These are phyloP conservation scores for Cryptotermes secundus DNA, from an alignment of 1,140 invertebrate genomes.

Conservation along the genomic window DNA sequence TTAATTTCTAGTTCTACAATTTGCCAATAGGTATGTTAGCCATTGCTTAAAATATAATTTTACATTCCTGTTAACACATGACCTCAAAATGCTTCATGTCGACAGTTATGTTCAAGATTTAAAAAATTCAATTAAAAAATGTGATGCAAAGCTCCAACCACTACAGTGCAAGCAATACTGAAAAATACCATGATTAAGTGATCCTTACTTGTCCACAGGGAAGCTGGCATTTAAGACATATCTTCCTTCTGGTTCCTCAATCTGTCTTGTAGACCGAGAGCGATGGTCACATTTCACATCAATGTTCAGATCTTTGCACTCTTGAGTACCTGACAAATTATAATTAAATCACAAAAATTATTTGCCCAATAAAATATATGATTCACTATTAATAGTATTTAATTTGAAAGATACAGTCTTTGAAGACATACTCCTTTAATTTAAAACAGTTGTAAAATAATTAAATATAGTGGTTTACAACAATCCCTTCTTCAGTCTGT, in stretches of 20 bases:
- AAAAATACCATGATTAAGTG: not conserved
- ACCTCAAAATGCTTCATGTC: too few relatives aligned
- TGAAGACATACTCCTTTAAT: too few relatives aligned
- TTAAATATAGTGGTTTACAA: too few relatives aligned
- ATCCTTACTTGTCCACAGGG: slow-evolving; percentile 78
- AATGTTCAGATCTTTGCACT: slow-evolving; percentile 85
- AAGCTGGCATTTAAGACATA: slow-evolving; percentile 77
- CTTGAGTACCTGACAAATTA: slow-evolving; percentile 53
- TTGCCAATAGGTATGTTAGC: too few relatives aligned
- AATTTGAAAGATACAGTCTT: too few relatives aligned
- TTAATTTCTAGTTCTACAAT: too few relatives aligned
- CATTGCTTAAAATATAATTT: too few relatives aligned
- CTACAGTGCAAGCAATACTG: not conserved
- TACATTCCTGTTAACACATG: too few relatives aligned
- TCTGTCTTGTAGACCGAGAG: slow-evolving; percentile 63
- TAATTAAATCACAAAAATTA: not conserved
- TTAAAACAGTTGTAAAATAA: too few relatives aligned
- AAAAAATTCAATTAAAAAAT: not conserved
- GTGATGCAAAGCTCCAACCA: not conserved
- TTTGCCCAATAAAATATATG: not conserved
- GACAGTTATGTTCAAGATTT: too few relatives aligned
- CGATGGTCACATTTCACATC: slow-evolving; percentile 87
- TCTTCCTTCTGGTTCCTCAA: slow-evolving; percentile 64
- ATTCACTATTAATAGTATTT: too few relatives aligned
- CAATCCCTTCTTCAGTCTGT: too few relatives aligned